Conservation (phyloP, 1,140 invertebrate species). For the Eupeodes corollae region DNA sequence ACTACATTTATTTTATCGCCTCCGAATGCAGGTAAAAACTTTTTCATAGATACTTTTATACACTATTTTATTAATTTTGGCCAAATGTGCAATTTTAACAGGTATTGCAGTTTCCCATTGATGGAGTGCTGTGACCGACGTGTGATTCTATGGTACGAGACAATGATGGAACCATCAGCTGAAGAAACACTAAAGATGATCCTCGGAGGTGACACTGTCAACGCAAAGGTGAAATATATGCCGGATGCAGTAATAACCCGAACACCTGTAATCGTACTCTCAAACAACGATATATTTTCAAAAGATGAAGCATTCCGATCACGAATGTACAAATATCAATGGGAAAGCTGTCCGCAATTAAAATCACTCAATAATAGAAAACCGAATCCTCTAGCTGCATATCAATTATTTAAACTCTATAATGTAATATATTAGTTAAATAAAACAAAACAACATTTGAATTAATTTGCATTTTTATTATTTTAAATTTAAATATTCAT, state of each 20-base stretch:
- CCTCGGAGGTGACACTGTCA: constrained; percentile 4
- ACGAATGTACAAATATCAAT: constrained; percentile 5
- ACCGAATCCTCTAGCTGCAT: background rate
- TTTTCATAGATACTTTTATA: constrained; percentile 4
- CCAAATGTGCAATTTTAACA: constrained; percentile 26
- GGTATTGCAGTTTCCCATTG: constrained; percentile 23
- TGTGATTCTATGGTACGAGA: constrained; percentile 28
- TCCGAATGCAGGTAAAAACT: constrained; percentile 15
- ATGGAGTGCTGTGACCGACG: constrained; percentile 19
- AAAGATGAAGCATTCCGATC: background rate
- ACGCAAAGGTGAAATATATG: constrained; percentile 8
- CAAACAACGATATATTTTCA: constrained; percentile 9
- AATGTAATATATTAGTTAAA: background rate
- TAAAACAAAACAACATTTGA: background rate
- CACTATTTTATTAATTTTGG: constrained; percentile 23
- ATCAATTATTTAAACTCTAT: background rate
- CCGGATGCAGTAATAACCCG: constrained; percentile 2
- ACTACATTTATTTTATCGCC: constrained; percentile 8
- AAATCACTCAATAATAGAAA: constrained; percentile 1
- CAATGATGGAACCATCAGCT: constrained; percentile 11
- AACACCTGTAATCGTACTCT: constrained; percentile 9
- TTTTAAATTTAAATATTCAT: no score
- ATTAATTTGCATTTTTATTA: background rate
- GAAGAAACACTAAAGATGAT: constrained; percentile 18
- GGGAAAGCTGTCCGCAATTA: constrained; percentile 1